Conservation (phyloP, 2,888 invertebrate genomes). For the Trachelus tabidus region DNA sequence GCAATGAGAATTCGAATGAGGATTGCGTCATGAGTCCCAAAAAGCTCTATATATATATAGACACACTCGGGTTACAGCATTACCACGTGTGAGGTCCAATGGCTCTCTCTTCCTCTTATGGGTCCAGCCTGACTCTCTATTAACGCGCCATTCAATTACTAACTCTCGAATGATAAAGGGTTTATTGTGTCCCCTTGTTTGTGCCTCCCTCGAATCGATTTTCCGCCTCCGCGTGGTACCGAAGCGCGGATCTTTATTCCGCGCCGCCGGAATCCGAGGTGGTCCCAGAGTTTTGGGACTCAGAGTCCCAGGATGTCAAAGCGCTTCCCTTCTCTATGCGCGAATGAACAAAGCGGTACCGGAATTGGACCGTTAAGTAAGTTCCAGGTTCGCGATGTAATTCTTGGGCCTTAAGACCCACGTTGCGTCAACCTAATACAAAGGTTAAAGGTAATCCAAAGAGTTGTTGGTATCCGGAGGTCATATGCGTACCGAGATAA, state of each 20-base stretch:
- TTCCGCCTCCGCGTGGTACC: slow-evolving; percentile 25
- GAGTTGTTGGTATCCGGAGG: neutral
- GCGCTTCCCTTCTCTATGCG: neutral
- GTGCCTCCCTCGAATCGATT: slow-evolving; percentile 40
- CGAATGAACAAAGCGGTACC: neutral
- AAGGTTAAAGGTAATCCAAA: neutral
- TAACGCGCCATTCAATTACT: slow-evolving; percentile 40
- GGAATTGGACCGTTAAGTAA: neutral
- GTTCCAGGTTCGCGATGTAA: neutral
- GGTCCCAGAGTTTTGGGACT: slow-evolving; percentile 5
- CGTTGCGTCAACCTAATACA: neutral
- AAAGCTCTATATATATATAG: neutral
- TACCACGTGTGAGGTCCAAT: slow-evolving; percentile 40
- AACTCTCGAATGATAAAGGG: slow-evolving; percentile 31
- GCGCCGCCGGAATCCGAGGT: slow-evolving; percentile 20
- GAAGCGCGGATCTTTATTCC: slow-evolving; percentile 14
- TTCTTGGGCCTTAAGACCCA: neutral
- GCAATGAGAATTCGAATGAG: neutral
- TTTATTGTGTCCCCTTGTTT: slow-evolving; percentile 35
- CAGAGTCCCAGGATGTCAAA: neutral
- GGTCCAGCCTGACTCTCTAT: slow-evolving; percentile 21
- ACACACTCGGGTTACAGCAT: neutral
- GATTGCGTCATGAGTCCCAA: neutral
- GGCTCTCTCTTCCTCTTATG: neutral
- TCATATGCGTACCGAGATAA: neutral